These are phyloP conservation scores for Actias luna DNA, from an alignment of 2,888 invertebrate genomes.

Conservation along the genomic window DNA sequence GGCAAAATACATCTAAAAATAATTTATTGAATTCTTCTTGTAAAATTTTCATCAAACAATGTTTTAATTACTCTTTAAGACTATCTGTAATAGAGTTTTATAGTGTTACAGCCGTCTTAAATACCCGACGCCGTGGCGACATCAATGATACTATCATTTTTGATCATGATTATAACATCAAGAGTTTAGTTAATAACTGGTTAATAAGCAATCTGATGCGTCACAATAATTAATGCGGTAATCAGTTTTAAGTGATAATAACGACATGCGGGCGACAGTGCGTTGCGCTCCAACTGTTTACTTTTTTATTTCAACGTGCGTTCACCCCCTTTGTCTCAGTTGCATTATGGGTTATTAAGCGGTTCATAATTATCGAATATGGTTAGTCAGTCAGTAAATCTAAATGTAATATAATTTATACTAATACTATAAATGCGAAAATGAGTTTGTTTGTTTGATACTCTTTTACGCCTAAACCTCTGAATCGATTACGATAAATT, in stretches of 20 bases:
- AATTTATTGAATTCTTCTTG: too few relatives aligned
- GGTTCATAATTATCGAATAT: not conserved
- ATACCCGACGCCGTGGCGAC: not conserved
- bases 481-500: too few relatives aligned
- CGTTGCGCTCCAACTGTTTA: conserved; percentile 49
- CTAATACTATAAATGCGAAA: not conserved
- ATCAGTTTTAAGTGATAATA: conserved; percentile 75
- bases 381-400: not conserved
- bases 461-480: too few relatives aligned
- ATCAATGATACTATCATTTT: not conserved
- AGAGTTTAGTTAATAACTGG: conserved; percentile 38
- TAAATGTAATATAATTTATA: not conserved
- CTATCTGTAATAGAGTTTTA: not conserved
- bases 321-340: conserved; percentile 59
- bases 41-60: too few relatives aligned
- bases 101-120: not conserved
- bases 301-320: conserved; percentile 56
- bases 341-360: conserved; percentile 3
- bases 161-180: conserved; percentile 58
- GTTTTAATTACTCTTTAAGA: not conserved
- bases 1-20: too few relatives aligned
- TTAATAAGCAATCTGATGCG: conserved; percentile 74
- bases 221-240: conserved; percentile 72
- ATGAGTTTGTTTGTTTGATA: not conserved
- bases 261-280: conserved; percentile 68